Evolutionary conservation across 1,140 invertebrate genomes (phyloP).

Genomic region (Bombus waltoni): DNA sequence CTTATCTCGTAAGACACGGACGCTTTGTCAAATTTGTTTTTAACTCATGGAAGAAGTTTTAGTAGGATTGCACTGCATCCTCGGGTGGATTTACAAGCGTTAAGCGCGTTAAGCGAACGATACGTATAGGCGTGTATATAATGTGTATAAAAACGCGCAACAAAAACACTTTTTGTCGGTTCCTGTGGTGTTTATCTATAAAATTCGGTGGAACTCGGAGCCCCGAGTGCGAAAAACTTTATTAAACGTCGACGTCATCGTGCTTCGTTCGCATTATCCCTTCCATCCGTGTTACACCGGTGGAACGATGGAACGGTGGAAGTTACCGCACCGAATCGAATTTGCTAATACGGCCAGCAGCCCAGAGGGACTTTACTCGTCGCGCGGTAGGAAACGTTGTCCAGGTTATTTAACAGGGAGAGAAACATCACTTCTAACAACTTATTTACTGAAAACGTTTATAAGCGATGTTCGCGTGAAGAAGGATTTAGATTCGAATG

Average conservation of each 20-base stretch:
- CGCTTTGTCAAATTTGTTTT: no score
- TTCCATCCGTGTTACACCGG: not conserved
- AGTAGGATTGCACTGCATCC: not conserved
- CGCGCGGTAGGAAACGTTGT: conserved; percentile 33
- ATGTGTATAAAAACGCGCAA: not conserved
- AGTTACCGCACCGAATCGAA: conserved; percentile 62
- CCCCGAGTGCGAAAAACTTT: conserved; percentile 17
- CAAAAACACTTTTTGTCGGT: not conserved
- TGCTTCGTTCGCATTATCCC: conserved; percentile 21
- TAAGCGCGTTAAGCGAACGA: not conserved
- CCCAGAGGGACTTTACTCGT: conserved; percentile 26
- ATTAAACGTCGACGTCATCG: conserved; percentile 37
- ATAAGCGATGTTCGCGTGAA: not conserved
- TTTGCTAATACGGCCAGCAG: conserved; percentile 57
- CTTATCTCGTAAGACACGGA: no score
- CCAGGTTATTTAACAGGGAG: conserved; percentile 30
- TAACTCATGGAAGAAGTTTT: not conserved
- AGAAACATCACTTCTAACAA: conserved; percentile 28
- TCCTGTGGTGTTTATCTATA: no score
- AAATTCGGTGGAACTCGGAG: not conserved
- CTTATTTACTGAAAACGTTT: conserved; percentile 11
- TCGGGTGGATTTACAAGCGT: rapidly evolving
- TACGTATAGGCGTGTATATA: not conserved
- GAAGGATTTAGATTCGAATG: not conserved
- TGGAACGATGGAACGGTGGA: conserved; percentile 3